Evolutionary conservation across 2,797 vertebrate genomes (phyloP).

Genomic region (Galagoides demidoff): DNA sequence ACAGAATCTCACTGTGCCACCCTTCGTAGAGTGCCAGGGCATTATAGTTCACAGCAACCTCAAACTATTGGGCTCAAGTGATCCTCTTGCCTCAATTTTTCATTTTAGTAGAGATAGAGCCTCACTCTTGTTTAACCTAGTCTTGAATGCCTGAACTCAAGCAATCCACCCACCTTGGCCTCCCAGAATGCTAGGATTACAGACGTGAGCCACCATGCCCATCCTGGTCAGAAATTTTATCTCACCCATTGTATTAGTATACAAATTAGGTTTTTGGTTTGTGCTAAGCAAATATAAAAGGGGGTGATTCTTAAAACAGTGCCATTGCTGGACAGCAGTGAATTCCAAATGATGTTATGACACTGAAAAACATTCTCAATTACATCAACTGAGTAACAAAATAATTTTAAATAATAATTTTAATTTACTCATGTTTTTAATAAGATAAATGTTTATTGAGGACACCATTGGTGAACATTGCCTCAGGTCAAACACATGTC

Average conservation of each 20-base stretch:
- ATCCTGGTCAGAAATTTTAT: background rate
- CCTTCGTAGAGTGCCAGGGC: too few relatives aligned
- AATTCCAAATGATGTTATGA: background rate
- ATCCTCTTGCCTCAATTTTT: too few relatives aligned
- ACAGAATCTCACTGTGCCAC: too few relatives aligned
- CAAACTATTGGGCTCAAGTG: too few relatives aligned
- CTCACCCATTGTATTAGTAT: background rate
- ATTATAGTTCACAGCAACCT: too few relatives aligned
- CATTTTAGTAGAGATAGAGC: too few relatives aligned
- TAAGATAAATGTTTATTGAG: background rate
- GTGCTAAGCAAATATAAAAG: constrained; percentile 22
- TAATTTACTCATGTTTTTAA: constrained; percentile 26
- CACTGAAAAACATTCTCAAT: background rate
- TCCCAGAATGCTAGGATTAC: too few relatives aligned
- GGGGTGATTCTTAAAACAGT: background rate
- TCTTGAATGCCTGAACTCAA: too few relatives aligned
- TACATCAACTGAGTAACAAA: background rate
- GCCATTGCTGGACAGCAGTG: background rate
- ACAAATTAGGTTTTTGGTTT: background rate
- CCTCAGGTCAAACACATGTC: background rate
- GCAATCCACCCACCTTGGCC: too few relatives aligned
- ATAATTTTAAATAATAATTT: constrained; percentile 13
- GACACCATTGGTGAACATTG: background rate
- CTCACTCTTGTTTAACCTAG: too few relatives aligned
- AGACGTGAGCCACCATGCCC: too few relatives aligned